Evolutionary conservation across 30 jellyfish, hydroid and myxozoan genomes (phyloP), one percentile per base, ranked within the genome.

Genomic region (Hydractinia symbiolongicarpus): DNA sequence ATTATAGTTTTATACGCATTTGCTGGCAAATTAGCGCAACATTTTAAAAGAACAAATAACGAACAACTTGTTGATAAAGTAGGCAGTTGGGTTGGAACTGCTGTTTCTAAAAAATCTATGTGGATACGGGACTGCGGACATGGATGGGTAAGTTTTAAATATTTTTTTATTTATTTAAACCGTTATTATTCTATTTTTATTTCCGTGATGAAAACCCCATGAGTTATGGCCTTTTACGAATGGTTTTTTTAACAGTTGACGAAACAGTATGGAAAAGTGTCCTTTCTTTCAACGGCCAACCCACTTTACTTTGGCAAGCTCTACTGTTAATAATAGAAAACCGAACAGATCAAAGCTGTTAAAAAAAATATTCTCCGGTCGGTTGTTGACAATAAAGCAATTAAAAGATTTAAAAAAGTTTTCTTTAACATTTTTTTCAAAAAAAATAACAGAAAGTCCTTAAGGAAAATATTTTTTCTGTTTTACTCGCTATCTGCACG

Each of bases 81-180:
- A 14, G 88, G 85, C 8, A 80, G 53, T 53, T 93, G 98, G 98
- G 86, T 87, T 14, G 98, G 95, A 44, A 76, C 67, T 55, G 82
- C 72, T 83, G 87, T 93, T 5, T 88, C 95, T 5, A 87, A 85
- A 72, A 93, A 93, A 54, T 84, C 88, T 58, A 6, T 57, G n/a
- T 93, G 98, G 98, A 86, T 93, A 14, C 94, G 87, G 68, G 98
- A 87, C 84, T 79, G 73, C 50, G 98, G 98, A 9, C 73, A 78
- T 15, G 98, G 98, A 53, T 93, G 98, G 98, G 98, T 93, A 84
- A 81, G 98, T 16, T 58, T 11, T 58, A 58, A 11, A 11, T 11
- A n/a, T n/a, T n/a, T 3, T 11, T 13, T 58, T 58, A 11, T 58
- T 16, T 16, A 11, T 58, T 16, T 58, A 11, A 11, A 58, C 19